Base-by-base conservation (phyloP, 1,140 invertebrate species). In the Drosophila takahashii region DNA sequence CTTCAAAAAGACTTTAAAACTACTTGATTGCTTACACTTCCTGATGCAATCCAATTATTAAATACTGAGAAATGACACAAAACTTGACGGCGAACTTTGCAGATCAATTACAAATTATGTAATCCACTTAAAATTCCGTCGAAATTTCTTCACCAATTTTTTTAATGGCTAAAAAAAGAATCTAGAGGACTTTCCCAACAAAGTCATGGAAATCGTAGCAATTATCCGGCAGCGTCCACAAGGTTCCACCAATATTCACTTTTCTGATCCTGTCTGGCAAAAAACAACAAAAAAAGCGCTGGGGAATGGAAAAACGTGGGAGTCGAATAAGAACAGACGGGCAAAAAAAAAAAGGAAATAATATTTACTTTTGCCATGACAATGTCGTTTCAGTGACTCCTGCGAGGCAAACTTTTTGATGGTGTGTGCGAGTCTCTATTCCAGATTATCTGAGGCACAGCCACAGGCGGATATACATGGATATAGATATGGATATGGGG, bases 281-380 rank as follows among this genome's bases (percentile, higher is more conserved):
- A 52, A 51, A 78, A 56, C 57, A 51, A 78, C 57, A 72, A 67
- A 47, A 54, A 45, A 47, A 9, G 6, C 22, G 53, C 18, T 29
- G 27, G 26, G 13, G 34, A n/a, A 53, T 44, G 34, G 44, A 15
- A 57, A 37, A 53, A 16, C 15, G 7, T 37, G 8, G 16, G 47
- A 51, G 32, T 48, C 45, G 58, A 56, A 71, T 16, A 51, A 44
- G 51, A 42, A 47, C 41, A 54, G 39, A 27, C 44, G 58, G 13
- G 45, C 22, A 13, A 61, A 79, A 48, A 61, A 79, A 52, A 61
- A 69, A 39, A 5, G 54, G 69, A 86, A 81, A 83, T 83, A 87
- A 87, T 87, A 87, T 87, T 87, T 87, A 83, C 79, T 79, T 87
- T 89, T 87, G 72, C 84, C 83, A 89, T 87, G 83, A 87, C 83